Percentiles rank a stretch among this genome's conserved stretches.
These are phyloP conservation scores for Rhincodon typus DNA, from an alignment of 2,797 vertebrate genomes.

Conservation along the genomic window DNA sequence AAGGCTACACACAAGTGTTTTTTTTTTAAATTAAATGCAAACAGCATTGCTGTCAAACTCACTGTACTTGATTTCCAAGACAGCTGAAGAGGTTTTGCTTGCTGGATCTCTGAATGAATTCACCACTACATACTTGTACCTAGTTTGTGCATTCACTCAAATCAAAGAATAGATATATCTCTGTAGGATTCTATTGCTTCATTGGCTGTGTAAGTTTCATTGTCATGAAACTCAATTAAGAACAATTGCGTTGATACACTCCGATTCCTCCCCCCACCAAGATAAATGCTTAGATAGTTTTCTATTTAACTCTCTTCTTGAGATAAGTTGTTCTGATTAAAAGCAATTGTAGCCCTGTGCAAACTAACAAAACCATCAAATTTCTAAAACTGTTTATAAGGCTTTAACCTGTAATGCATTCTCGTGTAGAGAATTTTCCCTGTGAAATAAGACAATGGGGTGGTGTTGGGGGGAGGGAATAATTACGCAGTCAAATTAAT, in stretches of 20 bases:
- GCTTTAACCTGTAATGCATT: neutral
- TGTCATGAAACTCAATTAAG: neutral
- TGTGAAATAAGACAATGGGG: neutral
- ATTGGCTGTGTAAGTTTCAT: neutral
- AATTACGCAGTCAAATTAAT: neutral
- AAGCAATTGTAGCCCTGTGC: neutral
- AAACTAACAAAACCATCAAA: neutral
- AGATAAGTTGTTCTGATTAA: neutral
- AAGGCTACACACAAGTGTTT: neutral
- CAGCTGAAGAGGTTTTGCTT: constrained; percentile 13
- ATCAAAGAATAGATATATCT: constrained; percentile 17
- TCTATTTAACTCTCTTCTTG: neutral
- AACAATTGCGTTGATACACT: neutral
- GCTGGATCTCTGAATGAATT: constrained; percentile 23
- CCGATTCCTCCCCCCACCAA: neutral
- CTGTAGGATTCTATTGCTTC: neutral
- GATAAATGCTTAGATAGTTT: neutral
- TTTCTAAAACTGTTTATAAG: neutral
- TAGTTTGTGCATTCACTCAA: constrained; percentile 18
- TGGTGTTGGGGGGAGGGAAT: neutral
- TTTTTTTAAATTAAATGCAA: neutral
- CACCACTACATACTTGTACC: constrained; percentile 24
- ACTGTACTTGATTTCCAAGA: constrained; percentile 6
- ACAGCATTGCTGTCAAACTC: constrained; percentile 4
- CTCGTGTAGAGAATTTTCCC: neutral